phyloP scores from a whole-genome alignment of 2,113 vertebrate species.

The Delphinapterus leucas region DNA sequence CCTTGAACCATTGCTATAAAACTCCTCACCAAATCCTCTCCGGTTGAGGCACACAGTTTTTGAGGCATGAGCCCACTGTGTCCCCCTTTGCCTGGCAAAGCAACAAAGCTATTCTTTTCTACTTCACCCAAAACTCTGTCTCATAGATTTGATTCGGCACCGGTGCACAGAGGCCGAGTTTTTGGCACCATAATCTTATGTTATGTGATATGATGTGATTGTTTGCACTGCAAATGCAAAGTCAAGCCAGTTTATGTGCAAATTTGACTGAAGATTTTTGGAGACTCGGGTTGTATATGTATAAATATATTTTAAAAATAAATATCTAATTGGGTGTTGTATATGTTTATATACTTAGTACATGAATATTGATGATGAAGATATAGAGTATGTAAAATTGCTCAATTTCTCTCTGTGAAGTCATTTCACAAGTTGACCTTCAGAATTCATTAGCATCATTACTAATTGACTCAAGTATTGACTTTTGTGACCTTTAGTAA shows the following conservation, averaged over 20 bases:
- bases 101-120: neutral
- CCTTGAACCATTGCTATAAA: too few relatives aligned
- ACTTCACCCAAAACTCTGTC: neutral
- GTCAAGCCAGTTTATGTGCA: neutral
- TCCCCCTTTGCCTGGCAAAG: too few relatives aligned
- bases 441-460: conserved; percentile 61
- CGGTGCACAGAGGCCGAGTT: neutral
- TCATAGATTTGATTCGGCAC: neutral
- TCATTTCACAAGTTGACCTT: conserved; percentile 58
- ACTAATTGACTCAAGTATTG: conserved; percentile 59
- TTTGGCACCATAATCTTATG: neutral
- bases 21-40: too few relatives aligned
- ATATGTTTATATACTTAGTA: conserved; percentile 18
- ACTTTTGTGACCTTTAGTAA: conserved; percentile 53
- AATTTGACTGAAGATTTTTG: conserved; percentile 10
- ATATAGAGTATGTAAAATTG: neutral
- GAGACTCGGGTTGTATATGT: neutral
- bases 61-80: too few relatives aligned
- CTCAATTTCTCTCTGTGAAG: conserved; percentile 18
- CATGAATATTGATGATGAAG: conserved; percentile 28
- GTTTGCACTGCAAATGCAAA: conserved; percentile 31
- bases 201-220: neutral
- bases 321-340: neutral
- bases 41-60: too few relatives aligned
- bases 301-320: conserved; percentile 38